Base-by-base conservation (phyloP, 2,888 invertebrate species). In the Argynnis bischoffii region DNA sequence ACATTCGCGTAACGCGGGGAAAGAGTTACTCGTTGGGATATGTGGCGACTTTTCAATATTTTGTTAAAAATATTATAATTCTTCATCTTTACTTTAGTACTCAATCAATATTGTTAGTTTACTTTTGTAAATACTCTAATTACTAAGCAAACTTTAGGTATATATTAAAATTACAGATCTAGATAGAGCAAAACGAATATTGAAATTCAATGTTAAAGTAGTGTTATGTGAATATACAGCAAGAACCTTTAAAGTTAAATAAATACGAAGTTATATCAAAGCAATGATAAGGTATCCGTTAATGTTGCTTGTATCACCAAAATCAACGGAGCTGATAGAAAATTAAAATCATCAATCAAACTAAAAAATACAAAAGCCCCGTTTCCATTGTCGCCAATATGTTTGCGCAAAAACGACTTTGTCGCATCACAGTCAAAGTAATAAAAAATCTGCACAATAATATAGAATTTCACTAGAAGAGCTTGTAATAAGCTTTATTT, bases 341-440 rank as follows among this genome's bases (percentile, higher is more conserved):
- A 92, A 92, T 90, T 91, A 92, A 92, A 90, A 92, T 89, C 92
- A 92, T 92, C 92, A 92, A 92, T 92, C 92, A 92, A 92, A 90
- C 85, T 87, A 87, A 91, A 92, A 90, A 91, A 88, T 87, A 90
- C 90, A 91, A 92, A 88, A 88, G 91, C 83, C 84, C 85, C 84
- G 88, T 87, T 88, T 86, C 82, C 89, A 92, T 92, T 92, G 92
- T 92, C 89, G 85, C 86, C 85, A 88, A 90, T 91, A 91, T 91
- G 90, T 92, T 91, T 92, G 91, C 87, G 89, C 91, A 90, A 91
- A 92, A 92, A 91, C 91, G 91, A 92, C 91, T 90, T 91, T 90
- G 91, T 90, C 90, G 90, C 90, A 90, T 90, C 90, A 86, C 89
- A 90, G 88, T 90, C 90, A 87, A 89, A 89, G 91, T 90, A 90